phyloP scores from a whole-genome alignment of 2,797 vertebrate species.

The Tenualosa thibaudeaui region DNA sequence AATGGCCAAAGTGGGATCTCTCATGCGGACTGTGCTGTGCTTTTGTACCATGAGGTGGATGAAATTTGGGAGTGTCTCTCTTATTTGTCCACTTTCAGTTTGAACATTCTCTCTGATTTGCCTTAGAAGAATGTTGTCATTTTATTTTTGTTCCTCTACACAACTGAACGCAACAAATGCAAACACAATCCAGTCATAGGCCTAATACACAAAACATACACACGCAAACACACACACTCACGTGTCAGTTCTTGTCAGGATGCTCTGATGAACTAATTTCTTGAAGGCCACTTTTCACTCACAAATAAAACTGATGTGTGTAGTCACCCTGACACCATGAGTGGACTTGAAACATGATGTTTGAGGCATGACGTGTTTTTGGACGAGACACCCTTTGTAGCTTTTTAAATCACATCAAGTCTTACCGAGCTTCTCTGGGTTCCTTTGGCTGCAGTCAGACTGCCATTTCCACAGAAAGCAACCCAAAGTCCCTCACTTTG shows the following conservation, averaged over 20 bases:
- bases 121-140: neutral
- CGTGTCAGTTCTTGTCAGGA: neutral
- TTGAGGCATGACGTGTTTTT: neutral
- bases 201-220: neutral
- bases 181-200: neutral
- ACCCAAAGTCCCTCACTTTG: constrained; percentile 39
- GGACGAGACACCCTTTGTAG: constrained; percentile 12
- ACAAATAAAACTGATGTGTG: neutral
- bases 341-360: neutral
- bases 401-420: constrained; percentile 45
- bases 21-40: no score
- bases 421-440: constrained; percentile 44
- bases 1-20: no score
- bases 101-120: no score
- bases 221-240: neutral
- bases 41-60: neutral
- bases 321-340: neutral
- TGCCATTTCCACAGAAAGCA: constrained; percentile 33
- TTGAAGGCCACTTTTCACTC: neutral
- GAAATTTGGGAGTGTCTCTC: no score
- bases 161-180: neutral
- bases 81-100: no score
- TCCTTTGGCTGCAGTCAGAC: constrained; percentile 30
- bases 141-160: neutral
- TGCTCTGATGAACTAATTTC: neutral